phyloP scores from a whole-genome alignment of 2,113 vertebrate species.

The Mobula birostris region DNA sequence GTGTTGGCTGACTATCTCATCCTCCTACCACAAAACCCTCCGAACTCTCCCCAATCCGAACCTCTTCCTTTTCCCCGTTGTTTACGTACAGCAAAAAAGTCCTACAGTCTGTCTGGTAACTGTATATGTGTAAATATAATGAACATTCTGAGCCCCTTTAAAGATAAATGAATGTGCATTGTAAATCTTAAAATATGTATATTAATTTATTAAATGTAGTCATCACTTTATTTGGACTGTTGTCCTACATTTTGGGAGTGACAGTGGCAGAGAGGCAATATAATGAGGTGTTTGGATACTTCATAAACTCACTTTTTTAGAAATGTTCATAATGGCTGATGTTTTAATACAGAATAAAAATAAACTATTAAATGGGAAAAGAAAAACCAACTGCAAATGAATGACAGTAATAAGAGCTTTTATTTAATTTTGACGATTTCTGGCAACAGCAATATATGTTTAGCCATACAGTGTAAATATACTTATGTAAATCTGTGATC shows the following conservation, averaged over 20 bases:
- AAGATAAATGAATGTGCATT: slow-evolving; percentile 73
- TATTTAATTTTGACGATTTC: neutral
- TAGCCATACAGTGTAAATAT: neutral
- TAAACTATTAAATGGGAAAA: slow-evolving; percentile 13
- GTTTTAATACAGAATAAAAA: slow-evolving; percentile 27
- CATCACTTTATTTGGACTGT: slow-evolving; percentile 72
- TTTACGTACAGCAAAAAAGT: neutral
- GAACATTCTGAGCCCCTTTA: slow-evolving; percentile 63
- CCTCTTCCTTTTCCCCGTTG: slow-evolving; percentile 51
- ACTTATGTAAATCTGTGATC: neutral
- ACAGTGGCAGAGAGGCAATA: slow-evolving; percentile 24
- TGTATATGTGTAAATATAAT: slow-evolving; percentile 91
- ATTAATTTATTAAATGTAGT: slow-evolving; percentile 99
- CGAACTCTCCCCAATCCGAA: slow-evolving; percentile 21
- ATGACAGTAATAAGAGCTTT: neutral
- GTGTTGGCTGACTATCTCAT: slow-evolving; percentile 38
- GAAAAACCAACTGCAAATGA: neutral
- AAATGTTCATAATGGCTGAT: slow-evolving; percentile 29
- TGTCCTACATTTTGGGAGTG: slow-evolving; percentile 41
- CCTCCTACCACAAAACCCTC: neutral
- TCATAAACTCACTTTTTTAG: slow-evolving; percentile 26
- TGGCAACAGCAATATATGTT: neutral
- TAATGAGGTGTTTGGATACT: slow-evolving; percentile 23
- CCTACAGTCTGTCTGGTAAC: slow-evolving; percentile 59
- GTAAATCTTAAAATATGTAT: slow-evolving; percentile 90